A percentile compares a stretch with the other conserved stretches of the same genome.
Conservation (phyloP, 2,888 invertebrate species). For the Oscheius sp. region DNA sequence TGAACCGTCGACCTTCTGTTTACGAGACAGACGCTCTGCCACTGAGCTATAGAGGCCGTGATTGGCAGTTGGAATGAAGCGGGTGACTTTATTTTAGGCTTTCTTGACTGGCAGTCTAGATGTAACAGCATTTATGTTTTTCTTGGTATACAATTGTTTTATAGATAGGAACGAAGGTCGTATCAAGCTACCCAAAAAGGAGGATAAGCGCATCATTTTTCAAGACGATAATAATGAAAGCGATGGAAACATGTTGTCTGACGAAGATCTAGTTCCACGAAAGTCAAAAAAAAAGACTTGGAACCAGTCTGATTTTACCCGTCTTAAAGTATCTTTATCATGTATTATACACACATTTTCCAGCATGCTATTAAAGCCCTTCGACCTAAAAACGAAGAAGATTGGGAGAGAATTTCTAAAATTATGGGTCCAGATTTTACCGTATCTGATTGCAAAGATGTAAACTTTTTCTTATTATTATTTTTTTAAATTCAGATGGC, state of each 20-base stretch:
- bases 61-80: no score
- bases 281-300: slow-evolving; percentile 1
- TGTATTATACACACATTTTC: background rate
- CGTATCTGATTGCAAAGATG: background rate
- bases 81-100: no score
- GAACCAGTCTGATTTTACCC: background rate
- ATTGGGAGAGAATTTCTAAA: background rate
- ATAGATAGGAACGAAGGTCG: no score
- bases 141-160: no score
- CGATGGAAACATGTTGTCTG: no score
- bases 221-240: background rate
- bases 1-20: slow-evolving; percentile 47
- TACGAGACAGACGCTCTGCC: slow-evolving; percentile 56
- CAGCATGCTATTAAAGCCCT: background rate
- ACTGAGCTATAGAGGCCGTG: slow-evolving; percentile 45
- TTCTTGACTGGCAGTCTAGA: no score
- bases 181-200: no score
- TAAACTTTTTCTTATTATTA: background rate
- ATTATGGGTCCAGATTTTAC: background rate
- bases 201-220: background rate
- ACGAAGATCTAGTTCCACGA: background rate
- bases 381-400: background rate
- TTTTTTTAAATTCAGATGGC: background rate
- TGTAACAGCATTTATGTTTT: no score
- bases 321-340: background rate